phyloP scores from a whole-genome alignment of 2,888 invertebrate genomes.

The Diadegma fenestrale region DNA sequence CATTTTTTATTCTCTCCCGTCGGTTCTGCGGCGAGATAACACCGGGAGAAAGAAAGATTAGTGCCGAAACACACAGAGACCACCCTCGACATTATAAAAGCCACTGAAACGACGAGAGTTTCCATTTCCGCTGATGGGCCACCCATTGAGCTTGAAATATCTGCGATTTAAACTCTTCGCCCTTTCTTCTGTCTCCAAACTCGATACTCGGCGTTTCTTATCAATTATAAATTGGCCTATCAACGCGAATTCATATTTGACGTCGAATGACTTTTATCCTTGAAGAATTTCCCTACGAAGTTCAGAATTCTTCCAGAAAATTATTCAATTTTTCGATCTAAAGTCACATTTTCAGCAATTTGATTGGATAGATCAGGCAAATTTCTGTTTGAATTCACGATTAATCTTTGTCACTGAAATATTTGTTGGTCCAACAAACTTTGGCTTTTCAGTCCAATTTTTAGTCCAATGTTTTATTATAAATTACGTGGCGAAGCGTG shows the following conservation, averaged over 20 bases:
- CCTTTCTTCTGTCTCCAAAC: background rate
- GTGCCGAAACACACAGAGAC: constrained; percentile 11
- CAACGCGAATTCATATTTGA: background rate
- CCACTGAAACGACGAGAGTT: constrained; percentile 34
- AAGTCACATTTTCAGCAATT: no score
- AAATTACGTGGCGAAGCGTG: constrained; percentile 22
- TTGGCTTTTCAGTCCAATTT: no score
- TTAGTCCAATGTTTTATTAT: background rate
- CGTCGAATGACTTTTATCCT: background rate
- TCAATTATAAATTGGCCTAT: constrained; percentile 32
- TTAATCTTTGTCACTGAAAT: no score
- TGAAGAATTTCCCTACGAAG: background rate
- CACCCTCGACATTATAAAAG: constrained; percentile 28
- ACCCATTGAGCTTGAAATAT: constrained; percentile 38
- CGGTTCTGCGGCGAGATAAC: constrained; percentile 41
- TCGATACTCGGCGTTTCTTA: background rate
- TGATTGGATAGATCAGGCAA: no score
- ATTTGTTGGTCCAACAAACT: no score
- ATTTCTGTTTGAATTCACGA: no score
- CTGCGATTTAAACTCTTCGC: background rate
- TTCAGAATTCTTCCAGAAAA: background rate
- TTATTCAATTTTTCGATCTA: background rate
- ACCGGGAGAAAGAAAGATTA: constrained; percentile 8
- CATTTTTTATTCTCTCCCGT: constrained; percentile 32
- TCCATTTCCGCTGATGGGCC: constrained; percentile 39